Evolutionary conservation across 2,888 invertebrate genomes (phyloP).

Genomic region (Cabera pusaria): DNA sequence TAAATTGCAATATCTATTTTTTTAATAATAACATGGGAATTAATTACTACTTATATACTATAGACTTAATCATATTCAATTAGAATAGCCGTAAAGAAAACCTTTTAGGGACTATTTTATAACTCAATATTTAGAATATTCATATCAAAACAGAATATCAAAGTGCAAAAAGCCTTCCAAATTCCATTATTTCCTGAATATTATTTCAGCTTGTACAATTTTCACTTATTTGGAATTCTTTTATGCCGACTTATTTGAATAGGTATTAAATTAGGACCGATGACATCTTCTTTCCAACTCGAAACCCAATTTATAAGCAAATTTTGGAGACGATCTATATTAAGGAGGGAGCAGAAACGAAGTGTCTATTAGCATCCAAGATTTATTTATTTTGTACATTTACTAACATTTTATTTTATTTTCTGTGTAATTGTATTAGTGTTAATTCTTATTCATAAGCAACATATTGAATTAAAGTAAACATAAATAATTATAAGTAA

Average conservation of each 20-base stretch:
- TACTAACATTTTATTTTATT: too few relatives aligned
- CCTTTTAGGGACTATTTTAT: too few relatives aligned
- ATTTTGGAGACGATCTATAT: conserved; percentile 34
- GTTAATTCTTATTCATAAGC: too few relatives aligned
- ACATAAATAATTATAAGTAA: too few relatives aligned
- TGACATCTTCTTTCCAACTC: conserved; percentile 41
- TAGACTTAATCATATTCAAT: too few relatives aligned
- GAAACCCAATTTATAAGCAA: conserved; percentile 53
- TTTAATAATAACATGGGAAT: too few relatives aligned
- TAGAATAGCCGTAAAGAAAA: too few relatives aligned
- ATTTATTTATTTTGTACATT: conserved; percentile 11
- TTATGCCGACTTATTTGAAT: conserved; percentile 37
- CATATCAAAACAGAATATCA: conserved; percentile 1
- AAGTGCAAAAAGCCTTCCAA: conserved; percentile 6
- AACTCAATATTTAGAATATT: not conserved
- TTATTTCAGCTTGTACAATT: conserved; percentile 22
- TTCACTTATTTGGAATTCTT: conserved; percentile 38
- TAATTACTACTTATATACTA: too few relatives aligned
- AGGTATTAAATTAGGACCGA: conserved; percentile 42
- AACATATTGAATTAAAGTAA: too few relatives aligned
- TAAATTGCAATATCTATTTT: too few relatives aligned
- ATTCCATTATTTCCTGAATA: conserved; percentile 9
- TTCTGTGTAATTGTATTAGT: too few relatives aligned
- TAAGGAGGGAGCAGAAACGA: conserved; percentile 19
- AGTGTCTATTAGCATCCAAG: conserved; percentile 16